These are phyloP conservation scores for Scalopus aquaticus DNA, from an alignment of 2,113 vertebrate genomes.

Conservation along the genomic window DNA sequence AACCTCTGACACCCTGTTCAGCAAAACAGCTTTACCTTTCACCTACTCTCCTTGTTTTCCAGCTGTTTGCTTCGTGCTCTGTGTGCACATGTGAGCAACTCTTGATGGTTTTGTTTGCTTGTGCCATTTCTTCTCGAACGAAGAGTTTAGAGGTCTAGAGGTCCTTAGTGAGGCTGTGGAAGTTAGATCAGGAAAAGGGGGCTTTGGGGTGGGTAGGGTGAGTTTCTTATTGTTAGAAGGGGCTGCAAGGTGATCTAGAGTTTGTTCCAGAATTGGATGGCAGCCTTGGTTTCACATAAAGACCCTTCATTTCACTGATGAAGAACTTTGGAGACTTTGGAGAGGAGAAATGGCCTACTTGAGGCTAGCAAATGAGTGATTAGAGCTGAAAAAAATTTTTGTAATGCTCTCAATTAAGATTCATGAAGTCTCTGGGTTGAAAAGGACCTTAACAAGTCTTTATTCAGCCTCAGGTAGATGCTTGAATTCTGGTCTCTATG, in stretches of 20 bases:
- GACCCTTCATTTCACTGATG: background rate
- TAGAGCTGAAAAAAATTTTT: background rate
- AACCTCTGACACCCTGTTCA: slow-evolving; percentile 64
- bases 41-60: slow-evolving; percentile 76
- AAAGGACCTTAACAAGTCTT: background rate
- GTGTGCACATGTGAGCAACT: slow-evolving; percentile 2
- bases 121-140: slow-evolving; percentile 3
- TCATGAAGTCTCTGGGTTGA: background rate
- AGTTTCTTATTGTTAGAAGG: background rate
- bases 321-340: background rate
- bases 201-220: background rate
- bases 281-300: slow-evolving; percentile 10
- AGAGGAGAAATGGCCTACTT: background rate
- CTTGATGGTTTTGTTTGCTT: slow-evolving; percentile 60
- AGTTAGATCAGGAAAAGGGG: background rate
- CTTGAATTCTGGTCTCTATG: slow-evolving; percentile 12
- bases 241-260: background rate
- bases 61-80: slow-evolving; percentile 54
- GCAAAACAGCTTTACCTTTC: slow-evolving; percentile 73
- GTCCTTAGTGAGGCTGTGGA: background rate
- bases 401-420: slow-evolving; percentile 22
- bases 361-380: background rate
- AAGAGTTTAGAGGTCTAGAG: background rate
- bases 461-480: background rate
- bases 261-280: background rate